phyloP scores from a whole-genome alignment of 2,113 vertebrate genomes.

The Oryzias celebensis region DNA sequence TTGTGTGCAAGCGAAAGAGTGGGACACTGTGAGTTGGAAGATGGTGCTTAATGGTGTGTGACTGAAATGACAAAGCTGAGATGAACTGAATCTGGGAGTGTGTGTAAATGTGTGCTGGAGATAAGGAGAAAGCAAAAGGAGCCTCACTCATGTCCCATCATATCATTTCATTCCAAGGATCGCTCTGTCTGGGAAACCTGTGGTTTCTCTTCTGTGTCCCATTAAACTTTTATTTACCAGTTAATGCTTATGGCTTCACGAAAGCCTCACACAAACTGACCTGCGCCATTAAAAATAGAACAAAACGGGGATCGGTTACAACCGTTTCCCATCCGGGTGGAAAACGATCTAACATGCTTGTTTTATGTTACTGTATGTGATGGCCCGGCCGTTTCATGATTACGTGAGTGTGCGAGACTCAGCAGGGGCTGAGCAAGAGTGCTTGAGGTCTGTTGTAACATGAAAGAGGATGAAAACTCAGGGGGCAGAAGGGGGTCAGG shows the following conservation, averaged over 20 bases:
- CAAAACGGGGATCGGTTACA: slow-evolving; percentile 57
- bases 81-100: slow-evolving; percentile 59
- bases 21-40: slow-evolving; percentile 27
- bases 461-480: slow-evolving; percentile 68
- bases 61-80: slow-evolving; percentile 55
- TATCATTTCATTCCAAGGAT: slow-evolving; percentile 53
- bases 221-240: slow-evolving; percentile 77
- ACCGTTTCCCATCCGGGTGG: slow-evolving; percentile 47
- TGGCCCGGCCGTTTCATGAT: slow-evolving; percentile 47
- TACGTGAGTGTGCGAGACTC: slow-evolving; percentile 11
- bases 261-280: slow-evolving; percentile 9
- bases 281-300: slow-evolving; percentile 70
- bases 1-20: slow-evolving; percentile 20
- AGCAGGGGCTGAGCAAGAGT: slow-evolving; percentile 58
- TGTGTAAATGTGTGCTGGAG: slow-evolving; percentile 30
- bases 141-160: slow-evolving; percentile 61
- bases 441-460: slow-evolving; percentile 68
- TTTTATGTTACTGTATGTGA: slow-evolving; percentile 55
- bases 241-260: slow-evolving; percentile 73
- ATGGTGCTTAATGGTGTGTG: slow-evolving; percentile 67
- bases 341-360: slow-evolving; percentile 52
- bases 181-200: slow-evolving; percentile 54
- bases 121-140: slow-evolving; percentile 14
- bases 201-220: slow-evolving; percentile 60
- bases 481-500: slow-evolving; percentile 55